These are phyloP conservation scores for Hydropotes inermis DNA, from an alignment of 2,113 vertebrate genomes.

Conservation along the genomic window DNA sequence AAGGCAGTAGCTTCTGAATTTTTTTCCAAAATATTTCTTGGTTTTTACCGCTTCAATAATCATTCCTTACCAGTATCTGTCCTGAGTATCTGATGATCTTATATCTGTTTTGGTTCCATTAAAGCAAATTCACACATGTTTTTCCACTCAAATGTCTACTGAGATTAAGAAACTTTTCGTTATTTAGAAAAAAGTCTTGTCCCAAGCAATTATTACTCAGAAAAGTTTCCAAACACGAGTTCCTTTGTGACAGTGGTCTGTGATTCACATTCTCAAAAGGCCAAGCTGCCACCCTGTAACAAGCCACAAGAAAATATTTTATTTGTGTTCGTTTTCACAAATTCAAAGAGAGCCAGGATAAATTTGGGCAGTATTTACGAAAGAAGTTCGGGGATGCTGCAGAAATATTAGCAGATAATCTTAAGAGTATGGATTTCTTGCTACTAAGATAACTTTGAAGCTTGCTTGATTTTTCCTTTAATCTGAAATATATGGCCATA, in stretches of 20 bases:
- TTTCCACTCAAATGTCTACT: slow-evolving; percentile 8
- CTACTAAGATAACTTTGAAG: not conserved
- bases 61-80: not conserved
- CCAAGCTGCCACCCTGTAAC: not conserved
- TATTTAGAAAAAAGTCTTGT: not conserved
- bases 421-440: not conserved
- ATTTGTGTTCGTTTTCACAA: not conserved
- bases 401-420: not conserved
- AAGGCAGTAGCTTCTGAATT: not conserved
- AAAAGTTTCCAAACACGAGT: not conserved
- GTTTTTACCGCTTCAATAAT: not conserved
- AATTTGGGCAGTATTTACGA: not conserved
- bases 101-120: not conserved
- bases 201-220: slow-evolving; percentile 8
- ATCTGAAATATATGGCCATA: not conserved
- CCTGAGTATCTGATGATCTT: not conserved
- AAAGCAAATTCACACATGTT: slow-evolving; percentile 16
- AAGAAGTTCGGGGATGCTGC: not conserved
- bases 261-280: slow-evolving; percentile 15
- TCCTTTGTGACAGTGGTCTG: slow-evolving; percentile 6
- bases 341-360: not conserved
- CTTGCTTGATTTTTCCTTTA: not conserved
- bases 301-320: not conserved
- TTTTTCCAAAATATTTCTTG: not conserved
- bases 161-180: not conserved